Evolutionary conservation across 2,888 invertebrate species (phyloP).

Genomic region (Drosophila ezoana): DNA sequence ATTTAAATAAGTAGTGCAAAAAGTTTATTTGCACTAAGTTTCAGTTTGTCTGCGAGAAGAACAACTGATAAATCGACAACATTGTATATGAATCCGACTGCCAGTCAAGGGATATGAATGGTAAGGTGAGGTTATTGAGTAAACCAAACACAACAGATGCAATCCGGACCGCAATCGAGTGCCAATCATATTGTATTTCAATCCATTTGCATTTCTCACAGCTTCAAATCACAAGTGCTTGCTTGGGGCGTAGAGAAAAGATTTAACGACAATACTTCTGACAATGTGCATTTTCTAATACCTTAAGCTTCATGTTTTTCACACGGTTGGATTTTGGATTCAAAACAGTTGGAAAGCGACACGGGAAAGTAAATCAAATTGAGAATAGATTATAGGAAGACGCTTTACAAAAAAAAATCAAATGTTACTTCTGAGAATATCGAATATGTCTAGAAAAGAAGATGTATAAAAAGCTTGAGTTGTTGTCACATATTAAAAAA

Average conservation of each 20-base stretch:
- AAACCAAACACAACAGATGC: constrained; percentile 7
- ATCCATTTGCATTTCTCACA: background rate
- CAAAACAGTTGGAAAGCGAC: background rate
- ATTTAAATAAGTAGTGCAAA: constrained; percentile 65
- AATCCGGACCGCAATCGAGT: constrained; percentile 12
- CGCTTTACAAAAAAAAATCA: too few relatives aligned
- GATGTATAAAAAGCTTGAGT: too few relatives aligned
- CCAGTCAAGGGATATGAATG: constrained; percentile 12
- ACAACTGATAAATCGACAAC: constrained; percentile 4
- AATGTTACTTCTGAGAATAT: too few relatives aligned
- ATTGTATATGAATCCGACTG: constrained; percentile 15
- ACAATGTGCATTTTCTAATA: background rate
- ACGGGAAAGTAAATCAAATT: background rate
- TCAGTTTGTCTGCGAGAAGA: constrained; percentile 21
- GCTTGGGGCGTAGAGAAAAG: background rate
- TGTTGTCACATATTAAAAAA: too few relatives aligned
- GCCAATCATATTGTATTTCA: constrained; percentile 19
- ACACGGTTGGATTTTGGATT: background rate
- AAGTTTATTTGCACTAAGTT: constrained; percentile 61
- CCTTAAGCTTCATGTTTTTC: background rate
- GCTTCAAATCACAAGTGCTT: background rate
- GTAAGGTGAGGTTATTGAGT: background rate
- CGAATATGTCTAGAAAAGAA: too few relatives aligned
- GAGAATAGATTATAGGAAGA: too few relatives aligned
- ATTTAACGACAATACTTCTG: background rate